phyloP scores from a whole-genome alignment of 2,797 vertebrate species.

The Xenopus petersii region DNA sequence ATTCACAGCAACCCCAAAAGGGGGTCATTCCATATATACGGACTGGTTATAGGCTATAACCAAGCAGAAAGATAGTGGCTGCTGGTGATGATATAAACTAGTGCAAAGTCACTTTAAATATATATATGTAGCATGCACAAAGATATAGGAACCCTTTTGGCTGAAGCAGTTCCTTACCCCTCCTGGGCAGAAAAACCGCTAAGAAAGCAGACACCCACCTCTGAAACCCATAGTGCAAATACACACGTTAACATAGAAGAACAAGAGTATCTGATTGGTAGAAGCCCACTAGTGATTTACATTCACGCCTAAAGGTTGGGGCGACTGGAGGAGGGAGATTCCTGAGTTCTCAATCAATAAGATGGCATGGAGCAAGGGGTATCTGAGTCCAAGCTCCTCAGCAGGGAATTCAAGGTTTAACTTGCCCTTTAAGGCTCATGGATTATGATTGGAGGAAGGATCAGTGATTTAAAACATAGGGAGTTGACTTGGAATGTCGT shows the following conservation, averaged over 20 bases:
- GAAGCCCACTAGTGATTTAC: not conserved
- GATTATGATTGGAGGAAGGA: not conserved
- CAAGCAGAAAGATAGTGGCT: not conserved
- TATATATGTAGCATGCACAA: not conserved
- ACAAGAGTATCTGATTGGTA: not conserved
- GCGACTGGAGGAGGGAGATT: too few relatives aligned
- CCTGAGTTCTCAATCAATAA: too few relatives aligned
- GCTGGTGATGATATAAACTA: constrained; percentile 18
- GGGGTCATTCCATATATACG: not conserved
- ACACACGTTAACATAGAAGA: not conserved
- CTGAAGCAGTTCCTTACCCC: constrained; percentile 5
- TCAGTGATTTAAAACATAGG: constrained; percentile 1
- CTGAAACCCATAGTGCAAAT: constrained; percentile 33
- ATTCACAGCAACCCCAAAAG: constrained; percentile 23
- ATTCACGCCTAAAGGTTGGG: not conserved
- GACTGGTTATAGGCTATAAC: not conserved
- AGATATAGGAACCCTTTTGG: not conserved
- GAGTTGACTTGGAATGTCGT: constrained; percentile 9
- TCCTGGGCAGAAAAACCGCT: not conserved
- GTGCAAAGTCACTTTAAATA: constrained; percentile 34
- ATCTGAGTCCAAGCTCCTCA: too few relatives aligned
- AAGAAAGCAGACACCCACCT: not conserved
- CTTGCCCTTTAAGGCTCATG: too few relatives aligned
- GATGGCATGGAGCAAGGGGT: too few relatives aligned
- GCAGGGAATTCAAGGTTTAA: too few relatives aligned